These are phyloP conservation scores for Bolinopsis microptera DNA, from an alignment of 37 sponge, comb jelly and placozoan genomes.

Conservation along the genomic window DNA sequence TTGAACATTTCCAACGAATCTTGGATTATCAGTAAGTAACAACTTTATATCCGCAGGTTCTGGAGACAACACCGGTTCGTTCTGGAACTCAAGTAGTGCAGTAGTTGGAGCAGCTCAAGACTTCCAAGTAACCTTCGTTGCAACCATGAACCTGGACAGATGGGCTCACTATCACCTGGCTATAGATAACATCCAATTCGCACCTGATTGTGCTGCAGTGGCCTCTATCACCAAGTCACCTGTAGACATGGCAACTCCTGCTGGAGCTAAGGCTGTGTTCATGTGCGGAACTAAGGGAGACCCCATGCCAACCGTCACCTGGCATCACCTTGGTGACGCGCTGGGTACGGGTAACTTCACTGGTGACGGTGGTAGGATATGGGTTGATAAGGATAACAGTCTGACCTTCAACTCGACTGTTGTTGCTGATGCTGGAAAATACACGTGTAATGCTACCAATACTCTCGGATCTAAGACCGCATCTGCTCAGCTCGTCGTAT, in stretches of 20 bases:
- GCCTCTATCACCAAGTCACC: background rate
- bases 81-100: slow-evolving; percentile 30
- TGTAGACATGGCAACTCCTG: background rate
- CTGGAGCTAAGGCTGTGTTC: slow-evolving; percentile 21
- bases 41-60: no score
- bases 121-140: slow-evolving; percentile 36
- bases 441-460: slow-evolving; percentile 54
- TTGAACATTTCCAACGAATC: no score
- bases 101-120: slow-evolving; percentile 1
- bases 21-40: no score
- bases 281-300: slow-evolving; percentile 23
- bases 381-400: background rate
- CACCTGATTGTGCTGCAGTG: slow-evolving; percentile 28
- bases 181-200: slow-evolving; percentile 38
- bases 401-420: slow-evolving; percentile 37
- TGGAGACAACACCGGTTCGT: background rate
- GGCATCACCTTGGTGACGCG: background rate
- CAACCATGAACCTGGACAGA: background rate
- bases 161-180: slow-evolving; percentile 20
- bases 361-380: slow-evolving; percentile 36
- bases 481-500: slow-evolving; percentile 12
- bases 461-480: background rate
- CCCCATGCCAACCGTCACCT: slow-evolving; percentile 12
- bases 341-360: slow-evolving; percentile 10
- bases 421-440: background rate